Percentiles rank a stretch among this genome's conserved stretches.
phyloP scores from a whole-genome alignment of 1,140 invertebrate species.

The Papilio aristodemus region DNA sequence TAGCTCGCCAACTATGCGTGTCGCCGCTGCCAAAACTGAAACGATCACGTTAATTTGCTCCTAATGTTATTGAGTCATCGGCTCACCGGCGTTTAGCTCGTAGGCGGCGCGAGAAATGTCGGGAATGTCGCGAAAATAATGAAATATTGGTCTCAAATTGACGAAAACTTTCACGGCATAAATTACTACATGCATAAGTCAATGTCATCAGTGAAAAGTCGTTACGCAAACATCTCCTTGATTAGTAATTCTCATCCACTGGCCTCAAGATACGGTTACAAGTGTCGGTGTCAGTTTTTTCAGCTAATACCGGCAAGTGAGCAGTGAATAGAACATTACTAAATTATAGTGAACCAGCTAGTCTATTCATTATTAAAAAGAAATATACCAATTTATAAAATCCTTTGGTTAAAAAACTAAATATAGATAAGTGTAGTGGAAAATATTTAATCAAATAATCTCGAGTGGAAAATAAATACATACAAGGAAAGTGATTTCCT shows the following conservation, averaged over 20 bases:
- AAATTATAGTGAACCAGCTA: too few relatives aligned
- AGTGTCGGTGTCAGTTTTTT: too few relatives aligned
- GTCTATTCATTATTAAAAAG: too few relatives aligned
- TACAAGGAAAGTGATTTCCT: neutral
- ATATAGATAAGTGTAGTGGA: neutral
- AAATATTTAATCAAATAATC: slow-evolving; percentile 1
- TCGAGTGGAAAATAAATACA: neutral
- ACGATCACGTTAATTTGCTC: slow-evolving; percentile 25
- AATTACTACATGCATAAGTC: neutral
- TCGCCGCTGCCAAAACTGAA: slow-evolving; percentile 16
- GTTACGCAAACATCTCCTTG: too few relatives aligned
- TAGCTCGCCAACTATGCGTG: slow-evolving; percentile 11
- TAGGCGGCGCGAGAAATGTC: neutral
- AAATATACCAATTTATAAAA: too few relatives aligned
- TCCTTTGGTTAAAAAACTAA: too few relatives aligned
- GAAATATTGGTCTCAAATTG: neutral
- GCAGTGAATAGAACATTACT: too few relatives aligned
- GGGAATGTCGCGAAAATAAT: neutral
- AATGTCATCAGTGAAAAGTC: neutral
- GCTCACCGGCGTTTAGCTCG: slow-evolving; percentile 2
- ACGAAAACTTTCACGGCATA: neutral
- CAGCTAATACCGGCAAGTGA: too few relatives aligned
- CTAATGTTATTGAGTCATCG: slow-evolving; percentile 30
- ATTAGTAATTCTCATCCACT: too few relatives aligned
- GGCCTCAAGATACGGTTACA: too few relatives aligned